A percentile compares a stretch with the other conserved stretches of the same genome.
Conservation (phyloP, 2,113 vertebrate species). For the Elephas maximus region DNA sequence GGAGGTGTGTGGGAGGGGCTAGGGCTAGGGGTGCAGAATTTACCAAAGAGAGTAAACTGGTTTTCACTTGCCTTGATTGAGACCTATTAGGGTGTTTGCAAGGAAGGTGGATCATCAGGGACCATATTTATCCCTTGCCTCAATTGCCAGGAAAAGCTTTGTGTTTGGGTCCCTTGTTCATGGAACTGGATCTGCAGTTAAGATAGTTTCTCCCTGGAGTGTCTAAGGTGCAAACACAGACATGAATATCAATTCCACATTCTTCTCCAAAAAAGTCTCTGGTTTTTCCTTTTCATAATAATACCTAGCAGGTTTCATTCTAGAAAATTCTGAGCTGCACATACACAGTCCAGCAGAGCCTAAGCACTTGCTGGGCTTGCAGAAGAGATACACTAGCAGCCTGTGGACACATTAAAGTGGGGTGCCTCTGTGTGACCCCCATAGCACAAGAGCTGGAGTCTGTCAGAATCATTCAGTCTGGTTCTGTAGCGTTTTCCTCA, state of each 20-base stretch:
- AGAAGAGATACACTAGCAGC: neutral
- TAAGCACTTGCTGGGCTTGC: neutral
- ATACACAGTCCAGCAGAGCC: neutral
- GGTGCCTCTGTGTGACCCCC: neutral
- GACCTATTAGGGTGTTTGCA: neutral
- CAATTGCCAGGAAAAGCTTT: neutral
- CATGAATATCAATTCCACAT: neutral
- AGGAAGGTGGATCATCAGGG: neutral
- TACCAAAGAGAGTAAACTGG: neutral
- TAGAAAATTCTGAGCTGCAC: neutral
- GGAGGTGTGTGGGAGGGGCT: neutral
- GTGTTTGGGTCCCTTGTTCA: neutral
- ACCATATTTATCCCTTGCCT: neutral
- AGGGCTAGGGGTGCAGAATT: neutral
- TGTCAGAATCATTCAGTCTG: neutral
- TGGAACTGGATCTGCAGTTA: neutral
- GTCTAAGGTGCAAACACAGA: constrained; percentile 12
- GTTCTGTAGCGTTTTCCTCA: neutral
- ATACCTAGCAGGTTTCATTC: neutral
- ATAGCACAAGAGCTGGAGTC: neutral
- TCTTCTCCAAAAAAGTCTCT: neutral
- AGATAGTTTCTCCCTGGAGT: constrained; percentile 12
- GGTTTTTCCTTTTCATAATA: neutral
- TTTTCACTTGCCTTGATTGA: neutral
- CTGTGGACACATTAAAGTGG: neutral